These are phyloP conservation scores for Drosophila testacea DNA, from an alignment of 2,888 invertebrate genomes.

Conservation along the genomic window DNA sequence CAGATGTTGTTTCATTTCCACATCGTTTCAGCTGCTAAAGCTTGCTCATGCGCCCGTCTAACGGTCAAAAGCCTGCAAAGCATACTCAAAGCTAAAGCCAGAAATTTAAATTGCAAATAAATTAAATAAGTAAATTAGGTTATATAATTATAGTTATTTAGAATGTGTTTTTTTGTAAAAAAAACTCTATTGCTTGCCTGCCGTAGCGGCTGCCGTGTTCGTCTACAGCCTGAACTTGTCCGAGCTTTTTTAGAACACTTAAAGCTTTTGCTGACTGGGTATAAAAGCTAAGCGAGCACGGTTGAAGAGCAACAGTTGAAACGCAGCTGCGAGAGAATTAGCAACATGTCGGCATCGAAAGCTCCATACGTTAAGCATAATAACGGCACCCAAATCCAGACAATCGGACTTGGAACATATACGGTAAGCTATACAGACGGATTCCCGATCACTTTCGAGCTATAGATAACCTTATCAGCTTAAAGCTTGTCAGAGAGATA, in stretches of 20 bases:
- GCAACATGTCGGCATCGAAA: conserved; percentile 60
- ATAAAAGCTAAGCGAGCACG: conserved; percentile 37
- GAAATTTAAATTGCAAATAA: neutral
- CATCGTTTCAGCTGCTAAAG: conserved; percentile 54
- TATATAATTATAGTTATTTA: neutral
- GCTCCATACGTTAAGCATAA: conserved; percentile 75
- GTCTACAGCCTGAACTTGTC: neutral
- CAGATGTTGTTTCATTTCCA: conserved; percentile 74
- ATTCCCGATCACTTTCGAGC: conserved; percentile 8
- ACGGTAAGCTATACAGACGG: conserved; percentile 67
- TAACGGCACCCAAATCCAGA: conserved; percentile 81
- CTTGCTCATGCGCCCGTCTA: conserved; percentile 55
- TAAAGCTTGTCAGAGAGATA: conserved; percentile 3
- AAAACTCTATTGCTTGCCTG: too few relatives aligned
- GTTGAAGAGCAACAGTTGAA: conserved; percentile 52
- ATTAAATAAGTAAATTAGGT: neutral
- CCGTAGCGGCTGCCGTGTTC: conserved; percentile 13
- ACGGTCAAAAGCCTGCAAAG: conserved; percentile 6
- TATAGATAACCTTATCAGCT: conserved; percentile 38
- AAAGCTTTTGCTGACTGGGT: conserved; percentile 21
- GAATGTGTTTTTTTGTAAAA: neutral
- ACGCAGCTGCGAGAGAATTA: conserved; percentile 30
- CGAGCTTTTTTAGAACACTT: conserved; percentile 32
- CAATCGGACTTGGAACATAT: conserved; percentile 83
- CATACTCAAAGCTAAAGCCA: neutral